A percentile compares a stretch with the other conserved stretches of the same genome.
Conservation (phyloP, 1,140 invertebrate genomes). For the Saccostrea cuccullata region DNA sequence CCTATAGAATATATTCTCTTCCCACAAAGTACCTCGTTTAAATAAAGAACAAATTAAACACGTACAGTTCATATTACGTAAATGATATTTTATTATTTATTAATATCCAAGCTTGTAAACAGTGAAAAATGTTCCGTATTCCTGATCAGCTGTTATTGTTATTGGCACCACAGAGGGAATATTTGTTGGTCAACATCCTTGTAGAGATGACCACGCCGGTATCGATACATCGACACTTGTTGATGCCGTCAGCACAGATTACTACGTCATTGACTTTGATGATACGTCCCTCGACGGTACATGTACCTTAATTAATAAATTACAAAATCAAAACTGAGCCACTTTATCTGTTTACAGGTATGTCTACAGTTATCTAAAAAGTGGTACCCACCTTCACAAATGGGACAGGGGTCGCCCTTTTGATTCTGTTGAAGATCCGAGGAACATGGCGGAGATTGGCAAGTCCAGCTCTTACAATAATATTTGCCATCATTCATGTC, state of each 20-base stretch:
- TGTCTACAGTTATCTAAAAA: neutral
- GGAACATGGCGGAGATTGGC: neutral
- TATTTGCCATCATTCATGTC: neutral
- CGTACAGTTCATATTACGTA: too few species aligned
- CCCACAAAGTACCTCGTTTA: too few species aligned
- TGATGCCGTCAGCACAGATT: neutral
- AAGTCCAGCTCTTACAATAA: neutral
- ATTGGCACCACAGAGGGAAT: neutral
- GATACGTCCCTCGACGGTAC: neutral
- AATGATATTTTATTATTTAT: too few species aligned
- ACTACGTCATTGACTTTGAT: neutral
- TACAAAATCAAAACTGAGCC: neutral
- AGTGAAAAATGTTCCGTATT: too few species aligned
- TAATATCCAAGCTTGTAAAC: too few species aligned
- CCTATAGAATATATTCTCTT: too few species aligned
- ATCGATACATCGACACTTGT: neutral
- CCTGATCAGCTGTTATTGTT: too few species aligned
- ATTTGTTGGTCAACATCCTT: neutral
- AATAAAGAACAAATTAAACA: too few species aligned
- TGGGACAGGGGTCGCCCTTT: neutral
- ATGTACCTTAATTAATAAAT: neutral
- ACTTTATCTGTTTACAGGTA: too few species aligned
- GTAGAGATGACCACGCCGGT: neutral
- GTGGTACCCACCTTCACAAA: neutral
- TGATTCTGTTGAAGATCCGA: neutral